Conservation (phyloP, 2,113 vertebrate species). For the Pristiophorus japonicus region DNA sequence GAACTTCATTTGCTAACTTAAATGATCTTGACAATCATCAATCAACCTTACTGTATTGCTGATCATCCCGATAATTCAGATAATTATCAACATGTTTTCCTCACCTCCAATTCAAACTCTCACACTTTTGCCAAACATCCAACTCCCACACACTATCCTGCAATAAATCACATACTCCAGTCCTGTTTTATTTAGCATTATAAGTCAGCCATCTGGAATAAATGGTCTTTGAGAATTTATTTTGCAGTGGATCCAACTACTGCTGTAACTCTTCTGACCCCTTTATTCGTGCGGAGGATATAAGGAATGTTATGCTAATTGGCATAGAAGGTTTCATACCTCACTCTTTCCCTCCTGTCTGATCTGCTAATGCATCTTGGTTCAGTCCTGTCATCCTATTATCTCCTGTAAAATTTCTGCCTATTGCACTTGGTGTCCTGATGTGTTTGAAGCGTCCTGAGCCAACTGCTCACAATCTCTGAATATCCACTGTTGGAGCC, state of each 20-base stretch:
- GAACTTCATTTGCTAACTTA: not conserved
- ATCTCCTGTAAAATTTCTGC: not conserved
- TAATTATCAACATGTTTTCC: not conserved
- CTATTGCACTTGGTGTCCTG: not conserved
- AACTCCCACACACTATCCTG: not conserved
- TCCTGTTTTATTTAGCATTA: not conserved
- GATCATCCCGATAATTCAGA: not conserved
- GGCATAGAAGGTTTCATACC: not conserved
- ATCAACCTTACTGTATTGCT: not conserved
- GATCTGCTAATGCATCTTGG: not conserved
- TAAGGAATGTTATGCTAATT: not conserved
- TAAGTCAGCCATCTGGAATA: conserved; percentile 2
- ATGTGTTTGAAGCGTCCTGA: not conserved
- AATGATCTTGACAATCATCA: not conserved
- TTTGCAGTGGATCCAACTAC: not conserved
- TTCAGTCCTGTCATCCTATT: not conserved
- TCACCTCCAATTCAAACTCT: not conserved
- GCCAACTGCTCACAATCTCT: not conserved
- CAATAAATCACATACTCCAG: not conserved
- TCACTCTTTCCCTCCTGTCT: not conserved
- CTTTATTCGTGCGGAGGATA: not conserved
- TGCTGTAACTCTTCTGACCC: not conserved
- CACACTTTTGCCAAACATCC: not conserved
- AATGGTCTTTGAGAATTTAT: not conserved
- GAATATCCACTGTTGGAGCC: not conserved